Conservation (phyloP, 2,888 invertebrate species). For the Drosophila birchii region DNA sequence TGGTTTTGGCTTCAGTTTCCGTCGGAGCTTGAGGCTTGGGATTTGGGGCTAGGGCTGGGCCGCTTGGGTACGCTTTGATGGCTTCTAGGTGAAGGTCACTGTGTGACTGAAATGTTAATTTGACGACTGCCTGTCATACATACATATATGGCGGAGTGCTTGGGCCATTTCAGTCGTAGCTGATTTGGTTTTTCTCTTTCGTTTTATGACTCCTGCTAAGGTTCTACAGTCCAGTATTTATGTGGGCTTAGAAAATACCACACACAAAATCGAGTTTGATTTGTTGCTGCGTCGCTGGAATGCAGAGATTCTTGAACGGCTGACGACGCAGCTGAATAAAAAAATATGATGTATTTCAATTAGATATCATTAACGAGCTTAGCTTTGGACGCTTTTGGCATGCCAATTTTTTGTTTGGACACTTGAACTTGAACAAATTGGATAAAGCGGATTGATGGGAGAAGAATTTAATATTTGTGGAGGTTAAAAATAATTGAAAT, state of each 20-base stretch:
- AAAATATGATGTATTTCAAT: constrained; percentile 21
- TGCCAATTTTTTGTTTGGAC: not conserved
- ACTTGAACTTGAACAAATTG: constrained; percentile 4
- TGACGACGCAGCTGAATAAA: constrained; percentile 2
- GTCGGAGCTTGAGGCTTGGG: constrained; percentile 14
- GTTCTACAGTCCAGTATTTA: constrained; percentile 28
- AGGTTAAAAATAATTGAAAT: not conserved
- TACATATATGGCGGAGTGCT: constrained; percentile 35
- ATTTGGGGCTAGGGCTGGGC: constrained; percentile 52
- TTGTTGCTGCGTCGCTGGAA: constrained; percentile 3
- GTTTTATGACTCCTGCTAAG: constrained; percentile 26
- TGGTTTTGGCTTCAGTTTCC: constrained; percentile 49
- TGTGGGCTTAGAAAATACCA: constrained; percentile 4
- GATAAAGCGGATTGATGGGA: no score
- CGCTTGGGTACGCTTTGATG: constrained; percentile 67
- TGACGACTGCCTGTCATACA: constrained; percentile 52
- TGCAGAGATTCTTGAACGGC: constrained; percentile 13
- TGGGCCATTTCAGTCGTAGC: constrained; percentile 22
- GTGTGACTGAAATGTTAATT: constrained; percentile 76
- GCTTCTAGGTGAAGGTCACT: constrained; percentile 78
- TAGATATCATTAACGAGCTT: constrained; percentile 21
- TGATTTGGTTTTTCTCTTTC: constrained; percentile 3
- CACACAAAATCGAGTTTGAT: constrained; percentile 11
- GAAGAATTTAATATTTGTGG: not conserved
- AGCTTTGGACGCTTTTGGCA: not conserved